Conservation (phyloP, 2,888 invertebrate genomes). For the Eugnorisma glareosa region DNA sequence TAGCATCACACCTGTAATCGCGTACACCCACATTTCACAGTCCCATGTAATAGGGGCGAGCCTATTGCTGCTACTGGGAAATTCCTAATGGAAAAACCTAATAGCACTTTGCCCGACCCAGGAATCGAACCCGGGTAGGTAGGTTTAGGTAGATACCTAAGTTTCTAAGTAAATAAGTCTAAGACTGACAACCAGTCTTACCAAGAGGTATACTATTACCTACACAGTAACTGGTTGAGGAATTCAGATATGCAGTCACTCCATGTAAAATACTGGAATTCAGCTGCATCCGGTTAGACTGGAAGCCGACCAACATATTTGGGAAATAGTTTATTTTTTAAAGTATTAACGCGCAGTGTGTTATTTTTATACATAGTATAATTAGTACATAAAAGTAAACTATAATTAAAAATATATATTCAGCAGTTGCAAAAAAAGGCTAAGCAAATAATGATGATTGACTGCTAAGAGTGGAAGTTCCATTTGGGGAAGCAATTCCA, state of each 20-base stretch:
- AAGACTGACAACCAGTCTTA: not conserved
- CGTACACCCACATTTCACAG: not conserved
- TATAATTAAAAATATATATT: too few species aligned
- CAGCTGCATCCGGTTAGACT: not conserved
- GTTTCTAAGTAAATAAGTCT: too few species aligned
- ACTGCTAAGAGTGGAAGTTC: accelerated
- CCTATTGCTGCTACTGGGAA: not conserved
- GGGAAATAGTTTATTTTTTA: too few species aligned
- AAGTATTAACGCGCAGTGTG: too few species aligned
- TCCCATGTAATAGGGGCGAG: not conserved
- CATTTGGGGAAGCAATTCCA: too few species aligned
- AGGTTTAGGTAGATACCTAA: too few species aligned
- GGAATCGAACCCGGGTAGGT: not conserved
- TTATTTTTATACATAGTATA: too few species aligned
- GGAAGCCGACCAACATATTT: not conserved
- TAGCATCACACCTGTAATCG: not conserved
- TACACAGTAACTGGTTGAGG: not conserved
- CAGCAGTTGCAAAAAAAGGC: too few species aligned
- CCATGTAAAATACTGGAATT: not conserved
- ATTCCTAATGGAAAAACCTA: not conserved
- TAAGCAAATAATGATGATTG: not conserved
- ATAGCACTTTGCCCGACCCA: not conserved
- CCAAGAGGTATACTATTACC: not conserved
- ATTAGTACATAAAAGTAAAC: too few species aligned
- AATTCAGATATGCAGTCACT: not conserved